These are phyloP conservation scores for Pteria penguin DNA, from an alignment of 2,888 invertebrate species.

Conservation along the genomic window DNA sequence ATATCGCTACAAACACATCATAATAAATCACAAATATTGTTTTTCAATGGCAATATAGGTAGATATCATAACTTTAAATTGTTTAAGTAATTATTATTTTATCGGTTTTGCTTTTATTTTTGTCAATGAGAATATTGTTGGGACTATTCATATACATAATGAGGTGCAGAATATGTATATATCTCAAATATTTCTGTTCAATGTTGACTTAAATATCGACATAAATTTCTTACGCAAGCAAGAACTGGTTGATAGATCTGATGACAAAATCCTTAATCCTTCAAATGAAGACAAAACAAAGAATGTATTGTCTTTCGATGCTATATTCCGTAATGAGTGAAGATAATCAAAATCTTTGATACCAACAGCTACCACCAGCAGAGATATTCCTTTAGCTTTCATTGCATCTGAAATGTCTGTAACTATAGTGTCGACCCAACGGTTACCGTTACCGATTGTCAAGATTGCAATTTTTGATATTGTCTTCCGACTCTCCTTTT, in stretches of 20 bases:
- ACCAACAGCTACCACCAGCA: slow-evolving; percentile 19
- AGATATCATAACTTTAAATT: too few species aligned
- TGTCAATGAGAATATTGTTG: too few species aligned
- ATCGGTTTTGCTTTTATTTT: too few species aligned
- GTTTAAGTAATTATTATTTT: too few species aligned
- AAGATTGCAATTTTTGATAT: slow-evolving; percentile 7
- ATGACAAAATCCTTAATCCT: slow-evolving; percentile 5
- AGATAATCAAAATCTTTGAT: slow-evolving; percentile 13
- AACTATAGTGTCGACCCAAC: slow-evolving; percentile 8
- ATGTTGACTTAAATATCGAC: too few species aligned
- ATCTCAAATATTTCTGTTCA: too few species aligned
- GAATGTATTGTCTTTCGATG: slow-evolving; percentile 17
- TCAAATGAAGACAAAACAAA: slow-evolving; percentile 28
- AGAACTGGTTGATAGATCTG: slow-evolving; percentile 11
- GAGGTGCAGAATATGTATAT: too few species aligned
- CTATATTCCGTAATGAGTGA: slow-evolving; percentile 21
- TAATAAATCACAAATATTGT: too few species aligned
- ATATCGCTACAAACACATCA: too few species aligned
- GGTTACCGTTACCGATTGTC: slow-evolving; percentile 8
- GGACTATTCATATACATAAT: too few species aligned
- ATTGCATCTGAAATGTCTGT: not conserved
- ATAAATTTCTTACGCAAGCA: slow-evolving; percentile 27
- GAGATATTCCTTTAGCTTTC: slow-evolving; percentile 10
- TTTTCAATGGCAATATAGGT: too few species aligned
- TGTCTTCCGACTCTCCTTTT: not conserved